These are phyloP conservation scores for Pararge aegeria DNA, from an alignment of 1,140 invertebrate species.

Conservation along the genomic window DNA sequence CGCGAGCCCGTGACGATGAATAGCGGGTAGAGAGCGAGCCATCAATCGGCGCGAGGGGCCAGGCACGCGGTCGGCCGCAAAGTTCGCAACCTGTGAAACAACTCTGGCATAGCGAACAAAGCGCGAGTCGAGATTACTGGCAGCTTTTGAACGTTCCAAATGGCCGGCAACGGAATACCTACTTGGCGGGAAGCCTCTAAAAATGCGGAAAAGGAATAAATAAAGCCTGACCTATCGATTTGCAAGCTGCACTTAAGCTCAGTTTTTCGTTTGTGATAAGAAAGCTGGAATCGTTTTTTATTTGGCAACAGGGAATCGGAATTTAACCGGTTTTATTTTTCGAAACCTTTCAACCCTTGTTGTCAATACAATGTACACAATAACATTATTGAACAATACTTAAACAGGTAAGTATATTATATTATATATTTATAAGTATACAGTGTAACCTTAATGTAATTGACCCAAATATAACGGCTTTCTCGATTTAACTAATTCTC, in stretches of 20 bases:
- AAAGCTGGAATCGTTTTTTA: slow-evolving; percentile 16
- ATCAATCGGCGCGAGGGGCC: slow-evolving; percentile 35
- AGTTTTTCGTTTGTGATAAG: slow-evolving; percentile 48
- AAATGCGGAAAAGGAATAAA: slow-evolving; percentile 53
- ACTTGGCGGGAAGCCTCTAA: slow-evolving; percentile 50
- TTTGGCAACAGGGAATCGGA: neutral
- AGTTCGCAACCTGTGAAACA: slow-evolving; percentile 62
- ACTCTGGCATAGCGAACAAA: slow-evolving; percentile 49
- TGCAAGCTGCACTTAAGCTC: slow-evolving; percentile 43
- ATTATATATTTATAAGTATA: too few relatives aligned
- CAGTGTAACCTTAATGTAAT: too few relatives aligned
- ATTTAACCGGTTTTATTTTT: neutral
- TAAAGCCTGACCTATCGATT: slow-evolving; percentile 56
- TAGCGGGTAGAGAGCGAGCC: slow-evolving; percentile 32
- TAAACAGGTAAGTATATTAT: too few relatives aligned
- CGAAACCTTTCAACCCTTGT: neutral
- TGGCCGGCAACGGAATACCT: slow-evolving; percentile 53
- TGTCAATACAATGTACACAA: neutral
- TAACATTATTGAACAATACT: too few relatives aligned
- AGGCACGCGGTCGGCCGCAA: slow-evolving; percentile 44
- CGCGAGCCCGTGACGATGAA: slow-evolving; percentile 23
- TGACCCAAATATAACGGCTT: too few relatives aligned
- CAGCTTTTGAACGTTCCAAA: slow-evolving; percentile 57
- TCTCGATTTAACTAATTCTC: too few relatives aligned
- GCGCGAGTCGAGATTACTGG: slow-evolving; percentile 55